Conservation (phyloP, 2,888 invertebrate species). For the Nomada hirtipes region DNA sequence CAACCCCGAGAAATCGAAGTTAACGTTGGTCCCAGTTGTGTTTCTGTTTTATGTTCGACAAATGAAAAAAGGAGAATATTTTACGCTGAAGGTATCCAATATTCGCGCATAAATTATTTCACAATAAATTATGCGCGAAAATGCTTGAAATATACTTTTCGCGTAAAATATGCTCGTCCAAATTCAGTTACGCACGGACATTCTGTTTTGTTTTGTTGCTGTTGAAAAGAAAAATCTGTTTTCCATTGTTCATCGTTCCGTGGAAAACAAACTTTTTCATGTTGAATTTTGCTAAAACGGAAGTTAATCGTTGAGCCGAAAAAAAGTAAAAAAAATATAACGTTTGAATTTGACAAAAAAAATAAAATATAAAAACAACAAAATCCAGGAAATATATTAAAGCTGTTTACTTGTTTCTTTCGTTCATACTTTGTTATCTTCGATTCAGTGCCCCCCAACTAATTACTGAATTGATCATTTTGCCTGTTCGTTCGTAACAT, state of each 20-base stretch:
- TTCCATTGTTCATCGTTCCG: conserved; percentile 39
- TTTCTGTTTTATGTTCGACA: conserved; percentile 41
- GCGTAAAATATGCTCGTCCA: conserved; percentile 8
- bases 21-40: conserved; percentile 37
- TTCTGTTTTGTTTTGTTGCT: conserved; percentile 12
- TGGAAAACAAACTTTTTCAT: conserved; percentile 26
- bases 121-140: conserved; percentile 28
- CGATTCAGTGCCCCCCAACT: too few species aligned
- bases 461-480: too few species aligned
- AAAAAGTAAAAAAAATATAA: not conserved
- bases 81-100: conserved; percentile 25
- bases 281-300: conserved; percentile 23
- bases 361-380: not conserved
- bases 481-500: not conserved
- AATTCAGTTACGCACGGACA: not conserved
- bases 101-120: conserved; percentile 10
- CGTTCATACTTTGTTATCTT: too few species aligned
- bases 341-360: not conserved
- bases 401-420: too few species aligned
- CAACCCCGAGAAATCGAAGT: not conserved
- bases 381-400: not conserved
- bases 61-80: conserved; percentile 4
- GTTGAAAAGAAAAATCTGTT: conserved; percentile 24
- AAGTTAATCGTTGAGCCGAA: conserved; percentile 3
- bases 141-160: conserved; percentile 8